Base-by-base conservation (phyloP, 1,140 invertebrate species). In the Drosophila sucinea region DNA sequence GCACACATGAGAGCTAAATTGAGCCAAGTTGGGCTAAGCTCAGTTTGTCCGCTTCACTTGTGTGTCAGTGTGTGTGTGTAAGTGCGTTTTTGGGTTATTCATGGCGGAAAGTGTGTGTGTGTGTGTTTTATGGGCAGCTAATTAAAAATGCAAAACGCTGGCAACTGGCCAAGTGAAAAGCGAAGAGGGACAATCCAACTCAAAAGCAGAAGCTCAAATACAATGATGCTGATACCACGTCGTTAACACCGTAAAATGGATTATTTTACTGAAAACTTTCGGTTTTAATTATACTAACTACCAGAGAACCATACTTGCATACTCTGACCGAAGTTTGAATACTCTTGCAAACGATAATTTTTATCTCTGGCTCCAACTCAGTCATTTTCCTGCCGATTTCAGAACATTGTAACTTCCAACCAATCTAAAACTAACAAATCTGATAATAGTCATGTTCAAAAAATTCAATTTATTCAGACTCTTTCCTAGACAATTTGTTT, bases 121-220 rank as follows among this genome's bases (percentile, higher is more conserved):
- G 41, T 44, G 44, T 51, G 23, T 51, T 51, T 51, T 51, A 51
- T 51, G 44, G 44, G 5, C 44, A 51, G 23, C 44, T 51, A 27
- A 51, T 51, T 51, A 51, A 51, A 51, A 51, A 51, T 51, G 44
- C 44, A 51, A 51, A 51, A 51, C 44, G 25, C 23, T 51, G 44
- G 44, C 44, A 51, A 51, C 44, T 51, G 44, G 44, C 44, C 44
- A 51, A 51, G 8, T 51, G 44, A 51, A 8, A 51, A 47, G 25
- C 17, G 44, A 51, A 27, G 23, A 51, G 23, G 44, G 6, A 51
- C 25, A 51, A 51, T 8, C 44, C 23, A 51, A 51, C 44, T 51
- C 23, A 51, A 51, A 7, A 27, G 44, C 44, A 51, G 44, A 51
- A 27, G 44, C 44, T 51, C 23, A 25, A 47, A 27, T 10, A 27